Base-by-base conservation (phyloP, 2,797 vertebrate species). In the Meda fulgida region DNA sequence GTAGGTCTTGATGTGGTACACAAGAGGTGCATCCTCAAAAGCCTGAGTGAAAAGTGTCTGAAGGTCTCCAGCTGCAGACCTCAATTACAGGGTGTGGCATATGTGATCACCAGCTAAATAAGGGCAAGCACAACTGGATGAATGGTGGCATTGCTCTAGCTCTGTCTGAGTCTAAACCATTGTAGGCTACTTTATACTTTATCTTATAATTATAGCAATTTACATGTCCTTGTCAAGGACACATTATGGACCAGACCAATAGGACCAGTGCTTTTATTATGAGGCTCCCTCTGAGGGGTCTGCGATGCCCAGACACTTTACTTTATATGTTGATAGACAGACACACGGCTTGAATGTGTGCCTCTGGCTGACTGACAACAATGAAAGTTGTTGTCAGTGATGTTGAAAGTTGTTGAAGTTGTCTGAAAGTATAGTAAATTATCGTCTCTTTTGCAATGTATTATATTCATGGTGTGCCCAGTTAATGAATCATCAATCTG, bases 81-180 rank as follows among this genome's bases (percentile, higher is more conserved):
- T 78, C 58, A 89, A 88, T 88, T 72, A 88, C 67, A 89, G 89
- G 87, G 89, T 89, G 85, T 80, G 83, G 77, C 5, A 65, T 87
- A 85, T 83, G 75, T 26, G 51, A 65, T 60, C n/a, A 73, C 65
- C 9, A 69, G 60, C 82, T 83, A 60, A 80, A 82, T 58, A 43
- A 81, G 67, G 79, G 80, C 60, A 77, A 76, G 81, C 53, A 31
- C 53, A 77, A 55, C 18, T 26, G n/a, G 48, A 79, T 85, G 78
- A 83, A 76, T 38, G 58, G 36, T 46, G 55, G 53, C 63, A 53
- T 63, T 73, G 58, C 48, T 70, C 38, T 70, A 66, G 77, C 23
- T 71, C 67, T 75, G 36, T 66, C 29, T 31, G 63, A 72, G 63
- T 77, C 40, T 79, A 31, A 79, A 79, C 31, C 11, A 14, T 21